Conservation (phyloP, 2,797 vertebrate species). For the Discoglossus pictus region DNA sequence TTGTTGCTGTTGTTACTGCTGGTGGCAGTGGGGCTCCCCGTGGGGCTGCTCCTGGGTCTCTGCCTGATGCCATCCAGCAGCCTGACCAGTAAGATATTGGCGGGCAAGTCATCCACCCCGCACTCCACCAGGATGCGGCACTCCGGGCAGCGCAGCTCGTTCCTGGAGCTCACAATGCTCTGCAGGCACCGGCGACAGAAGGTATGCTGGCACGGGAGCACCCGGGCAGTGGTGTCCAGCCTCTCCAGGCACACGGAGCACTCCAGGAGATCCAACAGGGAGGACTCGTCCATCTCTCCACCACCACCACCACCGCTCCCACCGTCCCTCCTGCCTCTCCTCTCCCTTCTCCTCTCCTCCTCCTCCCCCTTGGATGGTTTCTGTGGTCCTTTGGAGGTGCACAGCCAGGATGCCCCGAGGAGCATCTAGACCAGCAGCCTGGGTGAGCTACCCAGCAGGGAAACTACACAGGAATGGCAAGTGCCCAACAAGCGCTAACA, state of each 20-base stretch:
- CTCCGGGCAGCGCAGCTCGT: constrained; percentile 94
- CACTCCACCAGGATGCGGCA: constrained; percentile 95
- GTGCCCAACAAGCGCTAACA: too few species aligned
- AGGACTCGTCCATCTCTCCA: constrained; percentile 91
- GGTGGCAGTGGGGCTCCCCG: constrained; percentile 69
- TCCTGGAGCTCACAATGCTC: constrained; percentile 91
- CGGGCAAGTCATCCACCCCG: constrained; percentile 92
- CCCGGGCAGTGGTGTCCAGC: constrained; percentile 92
- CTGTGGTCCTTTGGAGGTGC: constrained; percentile 63
- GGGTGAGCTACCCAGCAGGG: constrained; percentile 27
- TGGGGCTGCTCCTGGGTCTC: constrained; percentile 79
- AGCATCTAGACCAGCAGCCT: constrained; percentile 60
- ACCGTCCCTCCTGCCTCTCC: constrained; percentile 51
- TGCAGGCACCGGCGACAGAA: constrained; percentile 97
- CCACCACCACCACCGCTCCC: constrained; percentile 21
- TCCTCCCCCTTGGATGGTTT: constrained; percentile 55
- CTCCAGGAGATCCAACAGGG: constrained; percentile 92
- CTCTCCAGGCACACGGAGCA: constrained; percentile 96
- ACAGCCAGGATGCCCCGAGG: constrained; percentile 63
- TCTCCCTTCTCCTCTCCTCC: constrained; percentile 56
- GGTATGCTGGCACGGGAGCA: constrained; percentile 95
- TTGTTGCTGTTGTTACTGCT: constrained; percentile 46
- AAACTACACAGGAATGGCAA: constrained; percentile 3
- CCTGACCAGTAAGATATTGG: constrained; percentile 92
- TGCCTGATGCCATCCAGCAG: constrained; percentile 93